Conservation (phyloP, 2,888 invertebrate genomes). For the Torymus auratus region DNA sequence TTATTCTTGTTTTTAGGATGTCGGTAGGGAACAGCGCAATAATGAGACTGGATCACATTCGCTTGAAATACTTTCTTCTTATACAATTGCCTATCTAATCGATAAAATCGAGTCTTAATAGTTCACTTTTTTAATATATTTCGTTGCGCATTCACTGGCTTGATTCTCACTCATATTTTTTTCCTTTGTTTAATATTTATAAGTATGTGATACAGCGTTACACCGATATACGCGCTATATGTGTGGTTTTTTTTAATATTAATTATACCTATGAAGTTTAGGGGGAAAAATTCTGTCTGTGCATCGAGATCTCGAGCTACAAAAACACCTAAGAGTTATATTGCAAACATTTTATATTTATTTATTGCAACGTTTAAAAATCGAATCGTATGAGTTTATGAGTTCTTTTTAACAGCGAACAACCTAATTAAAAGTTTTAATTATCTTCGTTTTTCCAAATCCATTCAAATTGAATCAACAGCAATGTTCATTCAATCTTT, state of each 20-base stretch:
- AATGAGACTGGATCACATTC: conserved; percentile 55
- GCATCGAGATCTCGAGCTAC: conserved; percentile 17
- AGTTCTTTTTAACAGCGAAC: background rate
- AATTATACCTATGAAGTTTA: conserved; percentile 8
- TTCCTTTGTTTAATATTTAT: conserved; percentile 30
- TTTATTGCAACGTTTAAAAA: background rate
- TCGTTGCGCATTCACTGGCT: conserved; percentile 73
- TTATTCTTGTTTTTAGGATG: conserved; percentile 13
- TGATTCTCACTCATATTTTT: conserved; percentile 68
- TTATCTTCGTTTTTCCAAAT: background rate
- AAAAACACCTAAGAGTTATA: background rate
- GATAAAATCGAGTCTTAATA: conserved; percentile 63
- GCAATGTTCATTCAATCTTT: too few relatives aligned
- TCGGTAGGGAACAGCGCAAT: conserved; percentile 29
- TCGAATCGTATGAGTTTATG: background rate
- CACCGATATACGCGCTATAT: conserved; percentile 33
- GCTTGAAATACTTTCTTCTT: conserved; percentile 58
- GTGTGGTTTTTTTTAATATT: background rate
- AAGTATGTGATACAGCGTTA: conserved; percentile 36
- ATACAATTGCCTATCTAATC: conserved; percentile 59
- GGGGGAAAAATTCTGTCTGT: conserved; percentile 58
- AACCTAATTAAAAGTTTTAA: background rate
- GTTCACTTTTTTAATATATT: conserved; percentile 58
- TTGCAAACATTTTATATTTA: too few relatives aligned
- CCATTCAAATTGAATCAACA: too few relatives aligned